A percentile compares a stretch with the other conserved stretches of the same genome.
Evolutionary conservation across 2,797 vertebrate genomes (phyloP).

Genomic region (Siniperca scherzeri): DNA sequence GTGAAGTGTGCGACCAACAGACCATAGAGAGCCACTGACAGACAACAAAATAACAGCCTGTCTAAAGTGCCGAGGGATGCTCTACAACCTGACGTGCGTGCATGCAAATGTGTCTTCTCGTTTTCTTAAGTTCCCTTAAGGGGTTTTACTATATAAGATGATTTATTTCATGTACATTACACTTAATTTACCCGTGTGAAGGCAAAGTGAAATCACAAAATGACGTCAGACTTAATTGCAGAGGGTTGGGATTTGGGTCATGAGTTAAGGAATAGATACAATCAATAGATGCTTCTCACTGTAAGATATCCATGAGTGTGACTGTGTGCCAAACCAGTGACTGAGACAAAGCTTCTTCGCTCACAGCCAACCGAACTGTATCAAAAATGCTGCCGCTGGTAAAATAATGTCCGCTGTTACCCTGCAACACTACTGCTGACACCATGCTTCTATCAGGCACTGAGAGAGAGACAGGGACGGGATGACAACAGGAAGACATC

Average conservation of each 20-base stretch:
- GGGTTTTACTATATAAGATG: neutral
- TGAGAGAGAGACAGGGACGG: neutral
- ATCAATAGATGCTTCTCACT: slow-evolving; percentile 2
- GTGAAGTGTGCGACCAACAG: slow-evolving; percentile 1
- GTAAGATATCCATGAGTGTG: neutral
- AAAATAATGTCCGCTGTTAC: slow-evolving; percentile 17
- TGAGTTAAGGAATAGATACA: neutral
- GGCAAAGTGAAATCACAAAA: neutral
- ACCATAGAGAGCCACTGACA: neutral
- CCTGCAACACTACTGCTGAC: slow-evolving; percentile 52
- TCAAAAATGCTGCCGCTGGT: slow-evolving; percentile 41
- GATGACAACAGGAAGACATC: slow-evolving; percentile 29
- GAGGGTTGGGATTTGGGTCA: neutral
- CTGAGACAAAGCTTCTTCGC: slow-evolving; percentile 38
- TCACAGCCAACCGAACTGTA: slow-evolving; percentile 1
- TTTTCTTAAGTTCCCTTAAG: neutral
- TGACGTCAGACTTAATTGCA: neutral
- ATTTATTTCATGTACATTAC: slow-evolving; percentile 6
- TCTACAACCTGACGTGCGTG: neutral
- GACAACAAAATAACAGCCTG: neutral
- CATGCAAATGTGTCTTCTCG: neutral
- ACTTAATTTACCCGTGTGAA: neutral
- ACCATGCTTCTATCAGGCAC: neutral
- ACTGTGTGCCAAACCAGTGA: slow-evolving; percentile 21
- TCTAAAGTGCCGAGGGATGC: neutral